Evolutionary conservation across 2,113 vertebrate genomes (phyloP), one percentile per base, ranked within the genome.

Genomic region (Vimba vimba): DNA sequence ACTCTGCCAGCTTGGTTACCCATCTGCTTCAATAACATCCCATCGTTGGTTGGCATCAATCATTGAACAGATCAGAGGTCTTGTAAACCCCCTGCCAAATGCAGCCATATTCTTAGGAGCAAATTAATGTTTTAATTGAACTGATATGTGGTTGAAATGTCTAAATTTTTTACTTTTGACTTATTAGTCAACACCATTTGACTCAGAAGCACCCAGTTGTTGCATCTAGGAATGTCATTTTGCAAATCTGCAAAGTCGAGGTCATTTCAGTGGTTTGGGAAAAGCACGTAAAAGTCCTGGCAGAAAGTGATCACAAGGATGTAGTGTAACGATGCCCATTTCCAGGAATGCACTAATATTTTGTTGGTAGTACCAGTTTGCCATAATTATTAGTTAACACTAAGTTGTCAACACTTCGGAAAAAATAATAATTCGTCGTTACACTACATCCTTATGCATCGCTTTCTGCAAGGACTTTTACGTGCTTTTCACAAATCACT

Each of bases 1-100:
- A 96, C 86, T 95, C 92, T 3, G 94, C 91, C 90, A 96, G 91
- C 25, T 90, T 91, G 64, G 89, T 89, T 89, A 96, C 93, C 95
- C 94, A 95, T 94, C 91, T 2, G 94, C 95, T 92, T 97, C 91
- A 0, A 88, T 90, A 75, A 13, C 30, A 2, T 97, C 95, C 95
- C 95, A 94, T 73, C 93, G 90, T 92, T 96, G 95, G 90, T 96
- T 97, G 91, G 95, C 95, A 83, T 97, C 96, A 47, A 96, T 92
- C 95, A 96, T 96, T 96, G 97, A 62, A 85, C 83, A 71, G 10
- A 45, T 59, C 39, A 19, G 17, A 83, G 80, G 50, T 30, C 23
- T 64, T n/a, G 30, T 59, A 79, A 77, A 52, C 1, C 59, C 17
- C 19, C 10, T 4, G 4, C 21, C 7, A n/a, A 33, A 76, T 13